These are phyloP conservation scores for Creontiades dilutus DNA, from an alignment of 2,888 invertebrate species.

Conservation along the genomic window DNA sequence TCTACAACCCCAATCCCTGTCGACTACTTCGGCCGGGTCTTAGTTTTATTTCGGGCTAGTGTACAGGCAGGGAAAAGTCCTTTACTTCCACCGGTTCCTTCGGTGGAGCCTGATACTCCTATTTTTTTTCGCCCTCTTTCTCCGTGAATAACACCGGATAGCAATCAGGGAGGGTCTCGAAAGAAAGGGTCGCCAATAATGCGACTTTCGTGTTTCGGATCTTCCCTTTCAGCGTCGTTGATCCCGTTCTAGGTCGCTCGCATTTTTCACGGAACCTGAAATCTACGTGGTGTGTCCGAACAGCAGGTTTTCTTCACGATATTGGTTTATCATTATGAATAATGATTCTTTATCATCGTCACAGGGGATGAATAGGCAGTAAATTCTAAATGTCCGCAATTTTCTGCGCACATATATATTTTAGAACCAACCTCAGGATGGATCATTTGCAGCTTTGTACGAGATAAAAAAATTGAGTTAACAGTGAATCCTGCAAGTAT, in stretches of 20 bases:
- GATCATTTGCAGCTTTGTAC: too few species aligned
- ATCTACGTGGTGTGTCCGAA: too few species aligned
- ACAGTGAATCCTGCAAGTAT: too few species aligned
- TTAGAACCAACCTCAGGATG: too few species aligned
- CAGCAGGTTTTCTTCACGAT: too few species aligned
- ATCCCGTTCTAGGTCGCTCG: background rate
- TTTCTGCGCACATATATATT: too few species aligned
- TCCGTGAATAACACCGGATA: background rate
- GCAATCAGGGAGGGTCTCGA: background rate
- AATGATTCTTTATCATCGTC: too few species aligned
- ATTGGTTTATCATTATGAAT: too few species aligned
- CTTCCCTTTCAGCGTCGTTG: background rate
- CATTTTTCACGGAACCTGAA: background rate
- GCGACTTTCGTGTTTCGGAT: constrained; percentile 16
- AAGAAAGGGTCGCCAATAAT: constrained; percentile 12
- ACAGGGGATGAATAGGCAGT: too few species aligned
- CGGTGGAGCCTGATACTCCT: background rate
- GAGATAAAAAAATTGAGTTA: too few species aligned
- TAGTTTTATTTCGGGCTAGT: background rate
- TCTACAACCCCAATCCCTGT: background rate
- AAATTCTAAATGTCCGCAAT: too few species aligned
- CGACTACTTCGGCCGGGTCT: background rate
- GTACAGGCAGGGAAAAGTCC: background rate
- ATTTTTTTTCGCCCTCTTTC: background rate
- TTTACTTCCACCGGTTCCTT: background rate